Percentiles rank a stretch among this genome's conserved stretches.
phyloP scores from a whole-genome alignment of 2,113 vertebrate genomes.

The Urocynchramus pylzowi region DNA sequence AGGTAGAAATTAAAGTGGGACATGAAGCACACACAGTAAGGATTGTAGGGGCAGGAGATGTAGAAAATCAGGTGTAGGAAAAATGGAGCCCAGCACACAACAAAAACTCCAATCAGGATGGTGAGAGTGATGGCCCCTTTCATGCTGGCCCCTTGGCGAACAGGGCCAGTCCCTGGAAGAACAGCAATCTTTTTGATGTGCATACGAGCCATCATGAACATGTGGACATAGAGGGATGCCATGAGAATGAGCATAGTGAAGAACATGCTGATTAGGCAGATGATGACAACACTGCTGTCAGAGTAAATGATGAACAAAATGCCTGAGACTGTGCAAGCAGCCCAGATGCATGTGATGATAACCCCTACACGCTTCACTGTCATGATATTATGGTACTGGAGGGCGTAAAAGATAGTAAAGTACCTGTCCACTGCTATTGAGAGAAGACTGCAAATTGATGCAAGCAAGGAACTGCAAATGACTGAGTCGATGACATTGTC shows the following conservation, averaged over 20 bases:
- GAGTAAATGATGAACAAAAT: constrained; percentile 91
- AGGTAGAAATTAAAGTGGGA: constrained; percentile 96
- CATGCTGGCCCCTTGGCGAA: constrained; percentile 90
- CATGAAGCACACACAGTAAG: constrained; percentile 96
- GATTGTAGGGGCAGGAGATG: constrained; percentile 90
- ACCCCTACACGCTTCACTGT: constrained; percentile 79
- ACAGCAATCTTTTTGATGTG: constrained; percentile 91
- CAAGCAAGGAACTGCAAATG: constrained; percentile 93
- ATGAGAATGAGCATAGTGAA: constrained; percentile 95
- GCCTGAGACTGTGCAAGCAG: constrained; percentile 82
- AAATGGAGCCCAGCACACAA: constrained; percentile 95
- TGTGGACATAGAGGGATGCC: constrained; percentile 93
- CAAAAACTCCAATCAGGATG: constrained; percentile 91
- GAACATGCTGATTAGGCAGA: constrained; percentile 93
- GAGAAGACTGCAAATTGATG: constrained; percentile 92
- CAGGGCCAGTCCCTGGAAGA: constrained; percentile 79
- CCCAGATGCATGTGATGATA: constrained; percentile 87
- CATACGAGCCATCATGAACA: constrained; percentile 91
- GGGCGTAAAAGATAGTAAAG: constrained; percentile 94
- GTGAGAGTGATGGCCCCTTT: constrained; percentile 93
- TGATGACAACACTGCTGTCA: constrained; percentile 86
- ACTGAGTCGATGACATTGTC: constrained; percentile 95
- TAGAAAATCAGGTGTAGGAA: constrained; percentile 93
- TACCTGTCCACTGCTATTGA: constrained; percentile 94
- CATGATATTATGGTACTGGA: constrained; percentile 93